phyloP scores from a whole-genome alignment of 2,888 invertebrate species.

The Drosophila atroscutellata region DNA sequence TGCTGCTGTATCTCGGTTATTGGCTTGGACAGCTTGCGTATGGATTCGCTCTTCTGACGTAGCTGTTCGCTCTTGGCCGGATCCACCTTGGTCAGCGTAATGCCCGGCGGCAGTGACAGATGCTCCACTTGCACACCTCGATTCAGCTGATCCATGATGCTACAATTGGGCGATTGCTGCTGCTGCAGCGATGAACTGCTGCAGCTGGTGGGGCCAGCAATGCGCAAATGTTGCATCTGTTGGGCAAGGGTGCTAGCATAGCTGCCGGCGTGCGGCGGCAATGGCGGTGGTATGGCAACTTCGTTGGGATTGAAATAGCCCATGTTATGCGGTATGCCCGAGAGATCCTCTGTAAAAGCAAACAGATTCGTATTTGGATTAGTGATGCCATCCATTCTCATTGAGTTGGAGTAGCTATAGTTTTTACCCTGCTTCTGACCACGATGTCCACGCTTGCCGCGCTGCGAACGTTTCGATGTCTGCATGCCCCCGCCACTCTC shows the following conservation, averaged over 20 bases:
- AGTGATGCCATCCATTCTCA: background rate
- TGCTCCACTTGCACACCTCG: constrained; percentile 87
- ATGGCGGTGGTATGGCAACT: constrained; percentile 71
- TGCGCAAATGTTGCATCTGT: constrained; percentile 77
- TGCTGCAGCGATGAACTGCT: constrained; percentile 33
- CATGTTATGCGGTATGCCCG: constrained; percentile 82
- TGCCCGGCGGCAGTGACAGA: constrained; percentile 91
- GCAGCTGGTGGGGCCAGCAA: constrained; percentile 35
- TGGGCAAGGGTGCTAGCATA: constrained; percentile 75
- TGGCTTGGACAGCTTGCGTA: constrained; percentile 82
- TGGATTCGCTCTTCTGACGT: constrained; percentile 84
- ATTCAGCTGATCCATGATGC: constrained; percentile 85
- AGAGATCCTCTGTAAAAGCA: constrained; percentile 66
- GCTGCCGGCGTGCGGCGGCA: constrained; percentile 54
- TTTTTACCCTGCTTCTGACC: constrained; percentile 67
- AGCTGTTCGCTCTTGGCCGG: constrained; percentile 85
- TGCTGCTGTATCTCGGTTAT: constrained; percentile 66
- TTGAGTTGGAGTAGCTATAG: constrained; percentile 11
- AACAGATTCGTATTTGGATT: constrained; percentile 5
- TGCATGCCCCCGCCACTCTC: constrained; percentile 22
- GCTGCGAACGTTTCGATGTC: constrained; percentile 63
- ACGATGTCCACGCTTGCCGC: constrained; percentile 64
- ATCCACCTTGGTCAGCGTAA: constrained; percentile 91
- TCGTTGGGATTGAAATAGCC: constrained; percentile 82
- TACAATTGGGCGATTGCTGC: constrained; percentile 74